Evolutionary conservation across 2,797 vertebrate genomes (phyloP), one percentile per base, ranked within the genome.

Genomic region (Tadarida brasiliensis): DNA sequence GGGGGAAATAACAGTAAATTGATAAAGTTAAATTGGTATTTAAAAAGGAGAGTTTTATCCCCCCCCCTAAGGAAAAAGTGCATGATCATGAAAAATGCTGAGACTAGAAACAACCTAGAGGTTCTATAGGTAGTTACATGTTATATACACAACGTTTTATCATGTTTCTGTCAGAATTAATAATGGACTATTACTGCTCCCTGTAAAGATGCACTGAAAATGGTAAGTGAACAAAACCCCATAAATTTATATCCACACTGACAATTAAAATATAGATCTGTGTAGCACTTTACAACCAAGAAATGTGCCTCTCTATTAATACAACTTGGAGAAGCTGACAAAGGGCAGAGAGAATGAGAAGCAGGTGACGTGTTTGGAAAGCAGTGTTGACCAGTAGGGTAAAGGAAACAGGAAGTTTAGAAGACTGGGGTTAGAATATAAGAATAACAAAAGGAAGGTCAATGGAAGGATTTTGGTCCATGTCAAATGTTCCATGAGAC

Each of bases 131-230:
- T 65, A 68, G 15, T 83, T 78, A 61, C 59, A 76, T 77, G 16
- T 82, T 67, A 20, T 30, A 44, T 51, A n/a, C 67, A 67, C 1
- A 61, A 3, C 74, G 26, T 84, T 73, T 82, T 81, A 30, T 81
- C 14, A 26, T 57, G 56, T 44, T 92, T 82, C 33, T 63, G 19
- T 81, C 44, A 54, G 65, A 87, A 76, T 80, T 93, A 93, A 39
- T 81, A 35, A 11, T 81, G 51, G 39, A 49, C 54, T 57, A 0
- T 93, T 87, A n/a, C 86, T 76, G 80, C 82, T 56, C 33, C 15
- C 49, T 95, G 24, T 77, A 76, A 93, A 92, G 49, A 85, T 68
- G 19, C 57, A 39, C 91, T 76, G 47, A 71, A 91, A 91, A 71
- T 90, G 56, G 24, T 70, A 92, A 92, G 51, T 87, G 63, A 71